Percentiles rank a stretch among this genome's conserved stretches.
Conservation (phyloP, 2,888 invertebrate species). For the Mesoligia furuncula region DNA sequence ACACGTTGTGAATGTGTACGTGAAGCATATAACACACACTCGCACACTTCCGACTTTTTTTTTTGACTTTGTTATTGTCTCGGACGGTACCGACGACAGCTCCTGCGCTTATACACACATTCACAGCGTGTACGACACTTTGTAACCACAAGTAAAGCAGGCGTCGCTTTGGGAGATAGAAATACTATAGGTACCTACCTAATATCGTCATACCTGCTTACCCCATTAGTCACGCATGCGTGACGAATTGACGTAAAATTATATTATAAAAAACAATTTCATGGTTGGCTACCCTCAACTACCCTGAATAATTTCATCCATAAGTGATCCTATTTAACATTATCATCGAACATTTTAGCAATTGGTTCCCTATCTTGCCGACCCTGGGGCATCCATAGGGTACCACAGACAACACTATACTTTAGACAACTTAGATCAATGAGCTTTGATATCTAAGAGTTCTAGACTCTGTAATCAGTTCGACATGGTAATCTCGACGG, state of each 20-base stretch:
- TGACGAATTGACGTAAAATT: constrained; percentile 41
- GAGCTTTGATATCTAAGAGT: constrained; percentile 25
- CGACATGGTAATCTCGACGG: constrained; percentile 6
- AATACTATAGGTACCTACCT: not conserved
- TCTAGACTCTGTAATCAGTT: constrained; percentile 48
- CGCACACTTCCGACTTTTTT: not conserved
- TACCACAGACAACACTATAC: constrained; percentile 24
- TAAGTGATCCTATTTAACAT: constrained; percentile 9
- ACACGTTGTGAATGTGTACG: not conserved
- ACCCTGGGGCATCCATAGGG: constrained; percentile 27
- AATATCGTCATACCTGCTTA: constrained; percentile 31
- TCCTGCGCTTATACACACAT: not conserved
- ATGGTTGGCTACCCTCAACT: constrained; percentile 27
- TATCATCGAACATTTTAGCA: not conserved
- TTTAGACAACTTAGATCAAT: constrained; percentile 48
- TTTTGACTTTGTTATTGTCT: not conserved
- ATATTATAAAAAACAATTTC: constrained; percentile 34
- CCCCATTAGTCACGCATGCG: constrained; percentile 11
- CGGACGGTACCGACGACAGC: not conserved
- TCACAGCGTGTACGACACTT: not conserved
- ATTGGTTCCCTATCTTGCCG: constrained; percentile 1
- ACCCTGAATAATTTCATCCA: constrained; percentile 17
- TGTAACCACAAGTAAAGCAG: not conserved
- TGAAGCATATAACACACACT: too few relatives aligned
- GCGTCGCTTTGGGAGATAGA: not conserved